Evolutionary conservation across 1,140 invertebrate genomes (phyloP).

Genomic region (Camponotus vicinus): DNA sequence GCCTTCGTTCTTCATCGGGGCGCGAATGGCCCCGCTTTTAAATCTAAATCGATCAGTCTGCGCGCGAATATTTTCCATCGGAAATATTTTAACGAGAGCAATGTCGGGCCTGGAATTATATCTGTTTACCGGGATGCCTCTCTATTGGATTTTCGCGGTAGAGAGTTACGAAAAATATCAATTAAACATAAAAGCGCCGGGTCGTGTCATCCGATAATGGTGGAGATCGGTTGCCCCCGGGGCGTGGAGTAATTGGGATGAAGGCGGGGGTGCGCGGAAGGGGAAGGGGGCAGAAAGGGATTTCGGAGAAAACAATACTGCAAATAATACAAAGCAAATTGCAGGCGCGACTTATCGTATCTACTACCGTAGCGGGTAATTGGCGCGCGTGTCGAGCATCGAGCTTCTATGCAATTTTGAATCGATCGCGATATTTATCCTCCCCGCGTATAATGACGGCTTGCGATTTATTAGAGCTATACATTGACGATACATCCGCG

Average conservation of each 20-base stretch:
- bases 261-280: constrained; percentile 26
- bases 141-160: constrained; percentile 77
- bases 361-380: constrained; percentile 60
- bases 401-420: constrained; percentile 52
- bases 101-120: constrained; percentile 82
- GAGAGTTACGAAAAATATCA: constrained; percentile 81
- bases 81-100: constrained; percentile 84
- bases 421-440: constrained; percentile 44
- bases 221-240: constrained; percentile 76
- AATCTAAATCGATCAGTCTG: constrained; percentile 37
- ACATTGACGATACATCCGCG: neutral
- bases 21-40: constrained; percentile 40
- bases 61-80: constrained; percentile 76
- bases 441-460: constrained; percentile 28
- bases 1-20: neutral
- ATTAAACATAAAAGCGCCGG: constrained; percentile 80
- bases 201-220: constrained; percentile 81
- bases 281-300: constrained; percentile 32
- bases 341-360: constrained; percentile 71
- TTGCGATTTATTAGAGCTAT: constrained; percentile 33
- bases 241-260: constrained; percentile 78
- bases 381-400: constrained; percentile 62
- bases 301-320: constrained; percentile 70
- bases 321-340: constrained; percentile 77
- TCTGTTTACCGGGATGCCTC: constrained; percentile 76